phyloP scores from a whole-genome alignment of 2,113 vertebrate species.

The Rhinoptilus africanus region DNA sequence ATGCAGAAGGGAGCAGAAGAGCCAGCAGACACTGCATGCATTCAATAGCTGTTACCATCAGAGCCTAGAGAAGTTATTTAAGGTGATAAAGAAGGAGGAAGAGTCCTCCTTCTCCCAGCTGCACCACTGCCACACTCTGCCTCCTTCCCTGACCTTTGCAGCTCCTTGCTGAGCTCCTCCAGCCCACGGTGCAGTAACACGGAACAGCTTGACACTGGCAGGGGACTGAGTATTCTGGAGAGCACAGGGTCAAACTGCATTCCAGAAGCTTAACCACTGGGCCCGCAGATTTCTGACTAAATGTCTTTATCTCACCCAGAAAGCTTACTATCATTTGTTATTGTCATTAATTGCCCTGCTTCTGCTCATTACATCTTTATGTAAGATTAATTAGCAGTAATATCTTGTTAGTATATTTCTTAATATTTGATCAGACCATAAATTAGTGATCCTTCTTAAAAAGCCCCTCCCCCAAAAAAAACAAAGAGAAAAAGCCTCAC shows the following conservation, averaged over 20 bases:
- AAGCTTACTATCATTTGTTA: background rate
- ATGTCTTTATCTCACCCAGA: background rate
- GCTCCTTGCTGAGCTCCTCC: background rate
- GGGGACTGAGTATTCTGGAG: background rate
- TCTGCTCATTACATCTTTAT: background rate
- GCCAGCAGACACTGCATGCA: rapidly evolving
- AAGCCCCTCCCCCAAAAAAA: rapidly evolving
- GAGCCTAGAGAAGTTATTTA: background rate
- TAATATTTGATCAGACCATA: background rate
- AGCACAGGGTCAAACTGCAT: background rate
- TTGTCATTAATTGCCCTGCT: background rate
- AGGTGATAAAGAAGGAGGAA: background rate
- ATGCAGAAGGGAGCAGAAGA: background rate
- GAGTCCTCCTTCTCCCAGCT: background rate
- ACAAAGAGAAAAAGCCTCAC: background rate
- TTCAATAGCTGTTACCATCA: background rate
- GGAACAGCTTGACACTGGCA: background rate
- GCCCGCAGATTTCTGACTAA: background rate
- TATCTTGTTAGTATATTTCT: background rate
- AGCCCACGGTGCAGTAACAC: background rate
- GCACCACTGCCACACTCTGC: background rate
- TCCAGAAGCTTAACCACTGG: background rate
- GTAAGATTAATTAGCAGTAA: background rate
- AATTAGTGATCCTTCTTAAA: background rate
- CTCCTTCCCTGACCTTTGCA: background rate